phyloP scores from a whole-genome alignment of 1,140 invertebrate genomes.

The Hyphantria cunea region DNA sequence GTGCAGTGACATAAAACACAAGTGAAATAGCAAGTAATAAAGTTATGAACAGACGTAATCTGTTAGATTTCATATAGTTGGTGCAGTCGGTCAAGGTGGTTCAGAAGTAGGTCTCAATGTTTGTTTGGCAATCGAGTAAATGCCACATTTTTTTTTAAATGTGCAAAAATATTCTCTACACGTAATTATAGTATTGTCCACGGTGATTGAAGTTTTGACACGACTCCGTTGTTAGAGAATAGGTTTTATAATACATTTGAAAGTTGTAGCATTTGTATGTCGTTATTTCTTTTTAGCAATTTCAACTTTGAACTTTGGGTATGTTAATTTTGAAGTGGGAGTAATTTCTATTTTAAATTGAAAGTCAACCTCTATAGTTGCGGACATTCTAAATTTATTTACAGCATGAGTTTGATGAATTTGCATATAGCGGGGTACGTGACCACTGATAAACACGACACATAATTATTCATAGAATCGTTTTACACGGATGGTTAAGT shows the following conservation, averaged over 20 bases:
- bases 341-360: constrained; percentile 2
- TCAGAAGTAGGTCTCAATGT: constrained; percentile 28
- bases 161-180: constrained; percentile 26
- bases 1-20: too few relatives aligned
- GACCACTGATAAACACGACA: too few relatives aligned
- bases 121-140: constrained; percentile 26
- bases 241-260: constrained; percentile 7
- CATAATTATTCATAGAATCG: too few relatives aligned
- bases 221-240: constrained; percentile 18
- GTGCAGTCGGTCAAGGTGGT: constrained; percentile 27
- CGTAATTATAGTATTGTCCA: constrained; percentile 27
- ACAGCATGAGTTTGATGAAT: too few relatives aligned
- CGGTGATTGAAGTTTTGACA: constrained; percentile 30
- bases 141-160: constrained; percentile 25
- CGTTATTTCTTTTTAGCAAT: constrained; percentile 23
- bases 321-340: constrained; percentile 8
- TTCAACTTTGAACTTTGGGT: constrained; percentile 25
- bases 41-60: constrained; percentile 12
- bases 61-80: constrained; percentile 13
- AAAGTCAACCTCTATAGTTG: too few relatives aligned
- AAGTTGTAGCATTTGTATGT: constrained; percentile 15
- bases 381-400: too few relatives aligned
- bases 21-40: too few relatives aligned
- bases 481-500: too few relatives aligned
- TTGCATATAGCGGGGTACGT: too few relatives aligned